Evolutionary conservation across 1,140 invertebrate genomes (phyloP), one percentile per base, ranked within the genome.

Genomic region (Drosophila sulfurigaster): DNA sequence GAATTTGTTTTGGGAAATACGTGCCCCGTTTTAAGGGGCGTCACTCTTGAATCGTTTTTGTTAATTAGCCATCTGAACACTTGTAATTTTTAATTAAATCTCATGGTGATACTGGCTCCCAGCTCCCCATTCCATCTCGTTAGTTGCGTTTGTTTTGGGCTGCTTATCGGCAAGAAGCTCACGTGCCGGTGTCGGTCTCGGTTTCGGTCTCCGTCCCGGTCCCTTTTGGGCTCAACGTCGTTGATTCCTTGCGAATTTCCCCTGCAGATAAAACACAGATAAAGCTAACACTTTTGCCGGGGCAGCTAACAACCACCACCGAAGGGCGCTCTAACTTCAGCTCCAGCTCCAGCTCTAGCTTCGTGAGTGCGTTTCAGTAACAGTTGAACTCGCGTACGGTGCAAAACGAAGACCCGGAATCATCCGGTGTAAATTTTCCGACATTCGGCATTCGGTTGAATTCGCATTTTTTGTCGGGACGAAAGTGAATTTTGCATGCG

Each of bases 221-320:
- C 52, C 11, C 52, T 32, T 56, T 49, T 46, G 8, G 52, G 35
- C 13, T 25, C 5, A 15, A 7, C 16, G 13, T 20, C 30, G 10
- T 7, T 10, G 58, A 3, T 3, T 66, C 52, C 70, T 45, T 48
- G 52, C 15, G 20, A 13, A 57, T 65, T 79, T 74, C 51, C 80
- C 65, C 73, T 71, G 52, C 38, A 89, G 83, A 88, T 88, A 89
- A 89, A 73, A 49, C 49, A n/a, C 25, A 88, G 81, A 89, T 88
- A 85, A 89, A 75, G 71, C 71, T 77, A 75, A 67, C 79, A 80
- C 78, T 73, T 69, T 20, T 43, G 67, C 54, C 16, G 45, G 30
- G 51, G 58, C 20, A 4, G 20, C 35, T 28, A 71, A 30, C 74
- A 73, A 79, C 77, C 68, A 76, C 77, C 78, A 62, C 15, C 57